phyloP scores from a whole-genome alignment of 2,113 vertebrate species.

The Thomomys bottae region DNA sequence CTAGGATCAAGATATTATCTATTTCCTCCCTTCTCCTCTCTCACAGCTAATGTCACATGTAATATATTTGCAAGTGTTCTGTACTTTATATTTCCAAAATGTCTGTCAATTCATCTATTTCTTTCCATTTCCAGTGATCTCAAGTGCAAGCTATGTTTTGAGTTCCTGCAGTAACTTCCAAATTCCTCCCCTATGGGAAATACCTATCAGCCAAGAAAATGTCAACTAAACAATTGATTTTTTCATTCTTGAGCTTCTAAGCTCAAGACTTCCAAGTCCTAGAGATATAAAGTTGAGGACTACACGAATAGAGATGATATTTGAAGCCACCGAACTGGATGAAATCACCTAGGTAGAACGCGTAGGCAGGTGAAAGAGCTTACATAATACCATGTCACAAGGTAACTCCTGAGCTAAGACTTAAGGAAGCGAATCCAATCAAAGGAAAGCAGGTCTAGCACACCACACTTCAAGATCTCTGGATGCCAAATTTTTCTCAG shows the following conservation, averaged over 20 bases:
- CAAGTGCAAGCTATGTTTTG: neutral
- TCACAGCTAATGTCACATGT: neutral
- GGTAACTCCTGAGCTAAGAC: neutral
- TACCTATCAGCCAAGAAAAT: constrained; percentile 28
- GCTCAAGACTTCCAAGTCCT: constrained; percentile 29
- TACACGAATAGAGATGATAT: constrained; percentile 17
- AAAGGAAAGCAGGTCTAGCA: neutral
- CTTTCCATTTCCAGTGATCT: neutral
- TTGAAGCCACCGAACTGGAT: constrained; percentile 36
- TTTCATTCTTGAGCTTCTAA: constrained; percentile 43
- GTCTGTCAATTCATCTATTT: constrained; percentile 40
- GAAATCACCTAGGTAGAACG: constrained; percentile 20
- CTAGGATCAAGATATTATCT: constrained; percentile 9
- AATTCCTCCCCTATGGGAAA: constrained; percentile 29
- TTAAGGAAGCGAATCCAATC: constrained; percentile 30
- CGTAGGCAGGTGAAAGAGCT: neutral
- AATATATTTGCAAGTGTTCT: constrained; percentile 48
- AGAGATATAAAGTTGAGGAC: constrained; percentile 28
- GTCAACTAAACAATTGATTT: neutral
- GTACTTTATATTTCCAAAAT: constrained; percentile 44
- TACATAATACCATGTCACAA: neutral
- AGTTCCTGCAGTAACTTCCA: neutral
- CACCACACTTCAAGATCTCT: neutral
- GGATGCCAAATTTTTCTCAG: constrained; percentile 31
- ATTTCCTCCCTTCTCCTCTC: constrained; percentile 25